Percentiles rank a stretch among this genome's conserved stretches.
Evolutionary conservation across 2,113 vertebrate species (phyloP).

Genomic region (Potamarius usumacintae): DNA sequence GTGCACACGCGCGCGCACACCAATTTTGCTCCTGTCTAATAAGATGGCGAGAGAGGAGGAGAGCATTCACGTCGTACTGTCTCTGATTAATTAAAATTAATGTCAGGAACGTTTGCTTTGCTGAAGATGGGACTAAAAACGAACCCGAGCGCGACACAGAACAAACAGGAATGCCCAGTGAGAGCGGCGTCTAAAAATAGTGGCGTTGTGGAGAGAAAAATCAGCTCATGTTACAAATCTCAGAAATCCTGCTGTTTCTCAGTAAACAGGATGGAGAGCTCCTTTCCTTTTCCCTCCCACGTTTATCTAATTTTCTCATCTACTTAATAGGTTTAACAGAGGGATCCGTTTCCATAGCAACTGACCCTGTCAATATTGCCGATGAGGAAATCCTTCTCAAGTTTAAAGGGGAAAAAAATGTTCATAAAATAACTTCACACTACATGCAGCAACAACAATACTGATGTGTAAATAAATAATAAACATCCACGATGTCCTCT

Average conservation of each 20-base stretch:
- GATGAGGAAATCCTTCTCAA: background rate
- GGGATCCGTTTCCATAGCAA: background rate
- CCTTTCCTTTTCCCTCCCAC: background rate
- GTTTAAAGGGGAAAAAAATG: background rate
- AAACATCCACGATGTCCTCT: background rate
- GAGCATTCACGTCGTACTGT: background rate
- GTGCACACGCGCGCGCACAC: background rate
- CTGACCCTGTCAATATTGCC: background rate
- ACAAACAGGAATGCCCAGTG: background rate
- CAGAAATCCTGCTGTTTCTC: too few relatives aligned
- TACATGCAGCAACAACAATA: background rate
- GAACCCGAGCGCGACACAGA: background rate
- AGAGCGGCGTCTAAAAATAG: background rate
- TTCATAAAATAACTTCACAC: background rate
- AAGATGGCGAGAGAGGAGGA: background rate
- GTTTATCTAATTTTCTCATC: constrained; percentile 10
- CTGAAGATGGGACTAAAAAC: background rate
- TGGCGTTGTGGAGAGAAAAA: background rate
- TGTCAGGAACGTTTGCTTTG: background rate
- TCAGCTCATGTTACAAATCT: background rate
- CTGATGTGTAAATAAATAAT: background rate
- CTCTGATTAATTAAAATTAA: background rate
- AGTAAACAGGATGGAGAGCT: background rate
- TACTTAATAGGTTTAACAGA: background rate
- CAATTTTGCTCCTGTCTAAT: background rate